These are phyloP conservation scores for Hyaena hyaena DNA, from an alignment of 2,113 vertebrate species.

Conservation along the genomic window DNA sequence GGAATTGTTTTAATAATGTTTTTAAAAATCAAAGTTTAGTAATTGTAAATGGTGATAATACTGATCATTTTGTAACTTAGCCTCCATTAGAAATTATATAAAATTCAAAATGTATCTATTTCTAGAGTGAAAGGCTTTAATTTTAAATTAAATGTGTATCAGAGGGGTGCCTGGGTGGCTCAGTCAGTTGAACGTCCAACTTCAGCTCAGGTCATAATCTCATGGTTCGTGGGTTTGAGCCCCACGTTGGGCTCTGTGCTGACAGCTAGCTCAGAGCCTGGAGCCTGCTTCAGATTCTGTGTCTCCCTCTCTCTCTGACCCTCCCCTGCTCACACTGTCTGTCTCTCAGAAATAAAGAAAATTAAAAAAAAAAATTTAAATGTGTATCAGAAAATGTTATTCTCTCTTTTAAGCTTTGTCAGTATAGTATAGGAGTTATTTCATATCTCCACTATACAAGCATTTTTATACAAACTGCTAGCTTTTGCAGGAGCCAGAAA, in stretches of 20 bases:
- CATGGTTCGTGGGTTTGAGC: no score
- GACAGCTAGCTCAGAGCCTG: no score
- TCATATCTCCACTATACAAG: background rate
- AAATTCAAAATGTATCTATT: constrained; percentile 5
- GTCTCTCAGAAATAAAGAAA: no score
- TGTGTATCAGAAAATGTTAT: background rate
- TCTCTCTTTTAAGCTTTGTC: background rate
- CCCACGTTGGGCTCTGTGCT: no score
- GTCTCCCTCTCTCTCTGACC: no score
- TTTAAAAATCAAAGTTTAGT: background rate
- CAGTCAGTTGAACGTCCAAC: no score
- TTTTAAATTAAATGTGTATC: background rate
- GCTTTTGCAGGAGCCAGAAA: background rate
- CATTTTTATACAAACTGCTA: background rate
- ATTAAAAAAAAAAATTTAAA: background rate
- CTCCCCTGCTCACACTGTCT: no score
- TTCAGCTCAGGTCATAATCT: no score
- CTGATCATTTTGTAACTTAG: background rate
- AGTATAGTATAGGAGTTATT: background rate
- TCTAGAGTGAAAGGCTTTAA: background rate
- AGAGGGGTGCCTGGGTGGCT: background rate
- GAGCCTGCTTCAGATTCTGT: no score
- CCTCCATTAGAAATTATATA: background rate
- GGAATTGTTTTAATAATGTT: background rate
- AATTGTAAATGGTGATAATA: background rate